Percentiles rank a stretch among this genome's conserved stretches.
Evolutionary conservation across 2,797 vertebrate species (phyloP).

Genomic region (Nannoperca obscura): DNA sequence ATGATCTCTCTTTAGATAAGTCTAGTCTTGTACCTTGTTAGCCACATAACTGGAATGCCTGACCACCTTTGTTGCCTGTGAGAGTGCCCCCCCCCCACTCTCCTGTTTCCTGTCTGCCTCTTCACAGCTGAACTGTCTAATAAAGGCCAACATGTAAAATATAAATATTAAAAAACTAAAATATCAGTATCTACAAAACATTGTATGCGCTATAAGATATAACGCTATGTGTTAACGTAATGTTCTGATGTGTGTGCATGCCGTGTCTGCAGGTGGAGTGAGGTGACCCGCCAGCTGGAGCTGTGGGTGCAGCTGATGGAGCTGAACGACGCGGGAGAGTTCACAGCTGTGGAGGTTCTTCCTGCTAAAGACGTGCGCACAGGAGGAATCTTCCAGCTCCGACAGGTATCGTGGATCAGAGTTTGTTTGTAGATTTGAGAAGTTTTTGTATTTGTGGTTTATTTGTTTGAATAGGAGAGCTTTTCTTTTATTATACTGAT

Average conservation of each 20-base stretch:
- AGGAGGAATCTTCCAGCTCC: conserved; percentile 94
- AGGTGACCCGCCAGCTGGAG: conserved; percentile 94
- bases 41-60: too few relatives aligned
- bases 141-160: too few relatives aligned
- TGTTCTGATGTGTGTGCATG: background rate
- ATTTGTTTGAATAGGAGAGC: too few relatives aligned
- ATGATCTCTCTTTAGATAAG: background rate
- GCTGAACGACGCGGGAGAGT: conserved; percentile 94
- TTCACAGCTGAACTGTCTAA: too few relatives aligned
- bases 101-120: too few relatives aligned
- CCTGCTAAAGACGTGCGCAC: conserved; percentile 90
- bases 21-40: background rate
- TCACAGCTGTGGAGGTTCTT: conserved; percentile 91
- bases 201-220: too few relatives aligned
- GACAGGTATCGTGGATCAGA: conserved; percentile 83
- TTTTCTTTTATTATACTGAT: background rate
- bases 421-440: background rate
- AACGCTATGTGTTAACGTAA: background rate
- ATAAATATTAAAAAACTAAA: too few relatives aligned
- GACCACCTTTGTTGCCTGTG: too few relatives aligned
- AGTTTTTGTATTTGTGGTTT: background rate
- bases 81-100: too few relatives aligned
- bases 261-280: conserved; percentile 90
- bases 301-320: conserved; percentile 96
- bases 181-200: background rate